These are phyloP conservation scores for Charina bottae DNA, from an alignment of 2,113 vertebrate species.

Conservation along the genomic window DNA sequence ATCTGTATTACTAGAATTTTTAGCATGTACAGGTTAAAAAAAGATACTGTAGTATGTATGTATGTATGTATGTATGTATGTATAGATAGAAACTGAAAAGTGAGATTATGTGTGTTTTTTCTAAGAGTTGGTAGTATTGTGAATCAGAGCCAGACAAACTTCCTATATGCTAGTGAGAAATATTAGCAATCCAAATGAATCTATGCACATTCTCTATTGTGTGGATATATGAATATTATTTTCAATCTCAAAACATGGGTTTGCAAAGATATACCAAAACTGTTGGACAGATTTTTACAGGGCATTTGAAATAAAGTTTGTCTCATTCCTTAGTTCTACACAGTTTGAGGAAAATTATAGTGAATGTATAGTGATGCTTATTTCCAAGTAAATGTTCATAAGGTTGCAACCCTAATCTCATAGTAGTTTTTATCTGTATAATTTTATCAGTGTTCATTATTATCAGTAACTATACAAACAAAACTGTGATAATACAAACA, in stretches of 20 bases:
- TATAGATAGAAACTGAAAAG: neutral
- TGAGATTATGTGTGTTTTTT: conserved; percentile 7
- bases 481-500: neutral
- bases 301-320: neutral
- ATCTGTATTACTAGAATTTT: conserved; percentile 58
- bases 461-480: neutral
- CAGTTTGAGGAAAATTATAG: neutral
- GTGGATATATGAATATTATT: neutral
- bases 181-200: neutral
- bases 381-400: neutral
- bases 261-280: neutral
- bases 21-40: conserved; percentile 28
- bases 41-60: neutral
- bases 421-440: neutral
- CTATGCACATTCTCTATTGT: neutral
- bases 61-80: conserved; percentile 38
- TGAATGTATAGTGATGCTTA: neutral
- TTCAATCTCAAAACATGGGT: neutral
- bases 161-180: neutral
- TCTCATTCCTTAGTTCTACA: neutral
- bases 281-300: neutral
- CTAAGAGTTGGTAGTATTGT: neutral
- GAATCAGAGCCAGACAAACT: neutral
- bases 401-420: neutral
- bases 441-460: neutral